Evolutionary conservation across 2,888 invertebrate species (phyloP).

Genomic region (Watsonalla cultraria): DNA sequence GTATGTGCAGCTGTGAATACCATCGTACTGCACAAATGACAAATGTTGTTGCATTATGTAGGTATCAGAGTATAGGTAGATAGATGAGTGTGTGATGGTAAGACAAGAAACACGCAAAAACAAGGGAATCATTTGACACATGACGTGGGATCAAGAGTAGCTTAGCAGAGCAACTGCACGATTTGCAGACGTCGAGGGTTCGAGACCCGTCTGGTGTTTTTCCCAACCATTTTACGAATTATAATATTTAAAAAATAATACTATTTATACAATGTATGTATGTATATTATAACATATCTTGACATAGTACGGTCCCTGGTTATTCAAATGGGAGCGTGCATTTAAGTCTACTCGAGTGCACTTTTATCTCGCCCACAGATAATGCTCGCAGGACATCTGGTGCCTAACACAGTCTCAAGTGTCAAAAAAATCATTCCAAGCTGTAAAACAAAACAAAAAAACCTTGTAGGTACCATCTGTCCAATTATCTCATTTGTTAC

Average conservation of each 20-base stretch:
- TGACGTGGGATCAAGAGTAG: no score
- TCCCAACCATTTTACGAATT: constrained; percentile 7
- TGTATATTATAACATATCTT: no score
- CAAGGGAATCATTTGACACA: no score
- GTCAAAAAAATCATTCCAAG: constrained; percentile 32
- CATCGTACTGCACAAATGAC: no score
- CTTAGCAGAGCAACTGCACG: no score
- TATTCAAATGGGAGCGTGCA: constrained; percentile 38
- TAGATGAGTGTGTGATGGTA: no score
- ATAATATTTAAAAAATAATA: constrained; percentile 8
- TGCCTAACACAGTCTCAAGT: constrained; percentile 43
- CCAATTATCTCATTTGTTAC: constrained; percentile 35
- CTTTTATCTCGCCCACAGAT: constrained; percentile 57
- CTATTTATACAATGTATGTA: no score
- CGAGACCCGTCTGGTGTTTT: constrained; percentile 6
- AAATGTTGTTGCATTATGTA: no score
- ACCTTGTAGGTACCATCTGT: constrained; percentile 29
- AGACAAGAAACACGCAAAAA: no score
- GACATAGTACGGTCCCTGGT: constrained; percentile 16
- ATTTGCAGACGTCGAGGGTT: no score
- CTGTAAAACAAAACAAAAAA: constrained; percentile 16
- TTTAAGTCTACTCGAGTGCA: constrained; percentile 43
- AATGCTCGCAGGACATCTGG: constrained; percentile 57
- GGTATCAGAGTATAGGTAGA: no score
- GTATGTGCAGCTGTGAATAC: no score